Conservation (phyloP, 2,113 vertebrate species). For the Lanius collurio region DNA sequence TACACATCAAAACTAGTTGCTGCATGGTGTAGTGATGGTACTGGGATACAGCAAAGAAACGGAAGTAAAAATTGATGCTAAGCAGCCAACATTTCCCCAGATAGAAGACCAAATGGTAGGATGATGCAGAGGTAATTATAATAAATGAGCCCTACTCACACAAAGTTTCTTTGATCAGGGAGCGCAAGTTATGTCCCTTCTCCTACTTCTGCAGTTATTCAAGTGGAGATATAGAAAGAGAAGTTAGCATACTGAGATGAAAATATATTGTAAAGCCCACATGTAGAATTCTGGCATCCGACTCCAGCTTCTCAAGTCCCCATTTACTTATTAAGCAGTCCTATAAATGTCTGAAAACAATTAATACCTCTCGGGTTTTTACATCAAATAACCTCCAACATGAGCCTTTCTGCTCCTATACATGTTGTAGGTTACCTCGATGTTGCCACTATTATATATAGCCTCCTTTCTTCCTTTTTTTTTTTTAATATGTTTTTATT, state of each 20-base stretch:
- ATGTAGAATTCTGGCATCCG: background rate
- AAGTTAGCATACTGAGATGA: background rate
- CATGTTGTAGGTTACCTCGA: background rate
- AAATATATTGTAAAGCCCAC: background rate
- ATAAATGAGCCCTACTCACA: background rate
- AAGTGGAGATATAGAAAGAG: background rate
- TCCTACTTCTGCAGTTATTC: background rate
- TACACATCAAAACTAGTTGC: conserved; percentile 20
- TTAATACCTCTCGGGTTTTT: background rate
- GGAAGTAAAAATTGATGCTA: conserved; percentile 16
- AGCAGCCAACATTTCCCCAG: conserved; percentile 29
- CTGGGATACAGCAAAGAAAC: background rate
- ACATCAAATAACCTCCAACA: background rate
- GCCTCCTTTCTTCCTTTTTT: background rate
- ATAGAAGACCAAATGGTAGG: conserved; percentile 19
- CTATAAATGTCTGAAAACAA: background rate
- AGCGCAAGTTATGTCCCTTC: background rate
- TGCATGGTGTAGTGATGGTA: background rate
- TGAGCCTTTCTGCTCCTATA: background rate
- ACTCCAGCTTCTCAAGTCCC: background rate
- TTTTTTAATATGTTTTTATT: background rate
- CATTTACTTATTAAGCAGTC: background rate
- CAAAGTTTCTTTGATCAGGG: background rate
- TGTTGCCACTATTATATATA: background rate
- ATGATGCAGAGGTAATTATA: background rate